These are phyloP conservation scores for Patiria miniata DNA, from an alignment of 35 echinoderm and acorn worm genomes.

Conservation along the genomic window DNA sequence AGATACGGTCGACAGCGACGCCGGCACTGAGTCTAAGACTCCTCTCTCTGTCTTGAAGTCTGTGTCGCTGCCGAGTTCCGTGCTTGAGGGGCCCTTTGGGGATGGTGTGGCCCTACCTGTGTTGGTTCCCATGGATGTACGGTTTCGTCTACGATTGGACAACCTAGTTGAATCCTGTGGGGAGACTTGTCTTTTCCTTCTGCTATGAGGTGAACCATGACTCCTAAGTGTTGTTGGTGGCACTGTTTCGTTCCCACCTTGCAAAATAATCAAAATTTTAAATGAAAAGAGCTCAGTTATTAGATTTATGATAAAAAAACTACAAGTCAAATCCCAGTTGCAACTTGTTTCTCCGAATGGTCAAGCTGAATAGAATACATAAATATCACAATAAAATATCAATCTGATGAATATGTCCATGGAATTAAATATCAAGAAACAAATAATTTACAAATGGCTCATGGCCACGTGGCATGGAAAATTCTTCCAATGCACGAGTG, in stretches of 20 bases:
- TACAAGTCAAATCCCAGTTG: no score
- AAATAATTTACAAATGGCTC: no score
- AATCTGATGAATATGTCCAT: no score
- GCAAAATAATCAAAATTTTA: neutral
- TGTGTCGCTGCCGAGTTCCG: slow-evolving; percentile 15
- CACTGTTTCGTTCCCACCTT: neutral
- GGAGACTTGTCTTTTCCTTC: neutral
- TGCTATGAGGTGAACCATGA: slow-evolving; percentile 24
- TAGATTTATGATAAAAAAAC: no score
- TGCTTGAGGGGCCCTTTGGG: slow-evolving; percentile 17
- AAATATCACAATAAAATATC: no score
- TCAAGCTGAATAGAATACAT: no score
- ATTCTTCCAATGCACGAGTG: no score
- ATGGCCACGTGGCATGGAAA: no score
- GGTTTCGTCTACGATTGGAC: neutral
- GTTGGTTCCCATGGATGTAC: slow-evolving; percentile 11
- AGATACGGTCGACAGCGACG: slow-evolving; percentile 5
- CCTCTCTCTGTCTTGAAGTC: slow-evolving; percentile 20
- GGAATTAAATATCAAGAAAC: no score
- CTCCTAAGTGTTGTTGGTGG: neutral
- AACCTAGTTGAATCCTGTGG: neutral
- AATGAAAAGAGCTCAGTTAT: no score
- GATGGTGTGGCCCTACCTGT: neutral
- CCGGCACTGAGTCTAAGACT: slow-evolving; percentile 3
- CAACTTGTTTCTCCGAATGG: no score